A percentile compares a stretch with the other conserved stretches of the same genome.
phyloP scores from a whole-genome alignment of 2,888 invertebrate species.

The Caenorhabditis auriculariae region DNA sequence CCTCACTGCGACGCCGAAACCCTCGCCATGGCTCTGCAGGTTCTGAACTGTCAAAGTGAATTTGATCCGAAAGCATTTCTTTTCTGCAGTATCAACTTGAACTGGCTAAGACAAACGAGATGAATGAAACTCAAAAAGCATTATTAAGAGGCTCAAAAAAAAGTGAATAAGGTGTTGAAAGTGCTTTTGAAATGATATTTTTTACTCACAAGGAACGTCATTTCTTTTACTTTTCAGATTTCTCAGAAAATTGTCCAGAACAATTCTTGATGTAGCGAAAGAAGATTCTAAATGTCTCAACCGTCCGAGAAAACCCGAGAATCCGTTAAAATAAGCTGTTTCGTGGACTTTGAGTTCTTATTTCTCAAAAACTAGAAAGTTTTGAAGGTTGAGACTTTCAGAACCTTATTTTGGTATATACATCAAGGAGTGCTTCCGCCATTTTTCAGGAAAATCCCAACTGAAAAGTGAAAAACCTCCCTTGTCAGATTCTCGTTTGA shows the following conservation, averaged over 20 bases:
- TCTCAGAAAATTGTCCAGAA: too few relatives aligned
- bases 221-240: too few relatives aligned
- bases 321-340: too few relatives aligned
- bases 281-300: too few relatives aligned
- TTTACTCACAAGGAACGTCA: too few relatives aligned
- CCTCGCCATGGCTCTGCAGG: conserved; percentile 59
- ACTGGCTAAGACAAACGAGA: not conserved
- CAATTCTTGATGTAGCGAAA: too few relatives aligned
- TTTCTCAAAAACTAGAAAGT: not conserved
- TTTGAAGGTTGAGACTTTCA: not conserved
- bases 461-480: not conserved
- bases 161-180: not conserved
- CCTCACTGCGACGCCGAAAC: conserved; percentile 64
- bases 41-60: conserved; percentile 3
- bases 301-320: too few relatives aligned
- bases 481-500: not conserved
- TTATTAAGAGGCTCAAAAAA: not conserved
- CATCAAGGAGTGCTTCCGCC: too few relatives aligned
- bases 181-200: too few relatives aligned
- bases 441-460: too few relatives aligned
- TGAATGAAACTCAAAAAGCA: not conserved
- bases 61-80: not conserved
- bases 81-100: not conserved
- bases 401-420: too few relatives aligned
- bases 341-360: too few relatives aligned